Base-by-base conservation (phyloP, 1,140 invertebrate species). In the Drosophila yakuba region DNA sequence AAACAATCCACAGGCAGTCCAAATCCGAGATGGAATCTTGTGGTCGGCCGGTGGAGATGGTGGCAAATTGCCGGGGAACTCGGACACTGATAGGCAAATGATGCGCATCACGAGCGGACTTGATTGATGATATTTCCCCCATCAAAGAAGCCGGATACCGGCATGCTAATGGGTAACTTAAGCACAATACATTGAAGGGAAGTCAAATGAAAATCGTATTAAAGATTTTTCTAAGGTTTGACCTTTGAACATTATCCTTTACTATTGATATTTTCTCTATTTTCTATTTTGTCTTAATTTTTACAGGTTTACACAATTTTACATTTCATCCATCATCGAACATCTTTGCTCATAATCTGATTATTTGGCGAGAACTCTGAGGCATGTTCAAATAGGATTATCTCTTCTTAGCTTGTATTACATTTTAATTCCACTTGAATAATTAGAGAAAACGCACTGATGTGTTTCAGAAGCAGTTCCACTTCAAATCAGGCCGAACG, bases 401-500 rank as follows among this genome's bases (percentile, higher is more conserved):
- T 51, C n/a, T 44, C 43, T 15, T 32, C 6, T 6, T 28, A 45
- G 32, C 28, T 63, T 23, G 32, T 23, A 39, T 39, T 50, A 28
- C 14, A 32, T 23, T 48, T 39, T 6, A 54, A 14, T 67, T 41
- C 25, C 15, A 17, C 28, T 58, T 28, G 11, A 28, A 36, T 72
- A 74, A 74, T 74, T 74, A 74, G 41, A 54, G 28, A 23, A 74
- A 44, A 63, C 41, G 35, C n/a, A 17, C 47, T 38, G 14, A 32
- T 15, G 52, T 55, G 28, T 39, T 44, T 15, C 56, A 55, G 63
- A 55, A 10, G 45, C 32, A 57, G 44, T 47, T 44, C 61, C 54
- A 75, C 63, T 86, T 54, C 56, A 69, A 85, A 78, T 86, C 67
- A 50, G 56, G 82, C 48, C 82, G 81, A 86, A 67, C 47, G 66